A percentile compares a stretch with the other conserved stretches of the same genome.
Evolutionary conservation across 2,888 invertebrate species (phyloP).

Genomic region (Zelleria hepariella): DNA sequence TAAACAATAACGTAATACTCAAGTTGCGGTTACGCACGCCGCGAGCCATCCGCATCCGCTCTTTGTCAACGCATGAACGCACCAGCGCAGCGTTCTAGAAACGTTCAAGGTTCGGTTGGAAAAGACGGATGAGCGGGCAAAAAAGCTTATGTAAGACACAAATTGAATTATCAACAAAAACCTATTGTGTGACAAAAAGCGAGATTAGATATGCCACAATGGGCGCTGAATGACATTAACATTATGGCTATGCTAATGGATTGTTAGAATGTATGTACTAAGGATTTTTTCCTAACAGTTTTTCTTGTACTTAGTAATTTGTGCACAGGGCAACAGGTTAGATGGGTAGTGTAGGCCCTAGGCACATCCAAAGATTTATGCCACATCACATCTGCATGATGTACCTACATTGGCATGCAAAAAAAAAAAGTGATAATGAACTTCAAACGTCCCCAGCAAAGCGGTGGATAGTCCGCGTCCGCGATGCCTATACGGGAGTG

Average conservation of each 20-base stretch:
- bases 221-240: not conserved
- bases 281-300: not conserved
- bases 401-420: too few relatives aligned
- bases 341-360: too few relatives aligned
- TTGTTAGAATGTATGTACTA: not conserved
- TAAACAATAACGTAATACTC: constrained; percentile 41
- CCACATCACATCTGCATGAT: too few relatives aligned
- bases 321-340: too few relatives aligned
- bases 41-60: constrained; percentile 41
- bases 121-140: not conserved
- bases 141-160: not conserved
- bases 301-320: too few relatives aligned
- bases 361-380: too few relatives aligned
- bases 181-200: not conserved
- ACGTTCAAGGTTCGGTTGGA: constrained; percentile 37
- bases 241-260: not conserved
- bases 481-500: too few relatives aligned
- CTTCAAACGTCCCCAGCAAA: too few relatives aligned
- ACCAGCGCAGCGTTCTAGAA: not conserved
- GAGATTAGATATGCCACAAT: not conserved
- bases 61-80: not conserved
- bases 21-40: constrained; percentile 26
- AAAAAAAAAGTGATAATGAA: too few relatives aligned
- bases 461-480: too few relatives aligned
- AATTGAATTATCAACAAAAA: not conserved